Evolutionary conservation across 2,797 vertebrate genomes (phyloP).

Genomic region (Aphelocoma californica): DNA sequence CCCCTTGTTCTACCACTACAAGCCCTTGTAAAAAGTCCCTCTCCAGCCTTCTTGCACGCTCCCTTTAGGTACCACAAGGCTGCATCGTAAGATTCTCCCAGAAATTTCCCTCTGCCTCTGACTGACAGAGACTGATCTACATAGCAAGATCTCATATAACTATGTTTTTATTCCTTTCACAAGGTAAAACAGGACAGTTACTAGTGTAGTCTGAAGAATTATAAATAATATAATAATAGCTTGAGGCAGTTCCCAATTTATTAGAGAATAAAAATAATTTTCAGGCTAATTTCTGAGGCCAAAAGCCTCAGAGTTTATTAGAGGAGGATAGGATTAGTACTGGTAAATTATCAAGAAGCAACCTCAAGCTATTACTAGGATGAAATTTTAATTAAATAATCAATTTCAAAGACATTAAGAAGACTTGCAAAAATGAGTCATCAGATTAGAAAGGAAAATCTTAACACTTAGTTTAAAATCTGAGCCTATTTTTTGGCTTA

Average conservation of each 20-base stretch:
- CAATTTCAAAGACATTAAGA: slow-evolving; percentile 4
- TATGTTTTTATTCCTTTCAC: not conserved
- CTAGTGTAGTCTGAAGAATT: not conserved
- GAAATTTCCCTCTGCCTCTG: not conserved
- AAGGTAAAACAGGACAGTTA: not conserved
- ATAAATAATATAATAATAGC: not conserved
- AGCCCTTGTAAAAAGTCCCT: not conserved
- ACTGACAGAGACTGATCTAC: not conserved
- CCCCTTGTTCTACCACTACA: not conserved
- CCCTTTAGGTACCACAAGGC: not conserved
- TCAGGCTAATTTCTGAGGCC: not conserved
- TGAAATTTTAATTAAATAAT: slow-evolving; percentile 37
- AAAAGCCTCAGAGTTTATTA: not conserved
- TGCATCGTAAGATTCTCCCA: not conserved
- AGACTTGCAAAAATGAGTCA: not conserved
- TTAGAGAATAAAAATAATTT: not conserved
- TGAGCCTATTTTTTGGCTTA: not conserved
- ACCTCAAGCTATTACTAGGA: not conserved
- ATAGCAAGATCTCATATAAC: not conserved
- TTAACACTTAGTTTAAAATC: not conserved
- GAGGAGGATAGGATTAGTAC: not conserved
- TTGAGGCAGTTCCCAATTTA: not conserved
- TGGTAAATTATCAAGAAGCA: slow-evolving; percentile 3
- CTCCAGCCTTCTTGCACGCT: not conserved
- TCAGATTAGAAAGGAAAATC: not conserved